phyloP scores from a whole-genome alignment of 2,797 vertebrate genomes.

The Arctocebus calabarensis region DNA sequence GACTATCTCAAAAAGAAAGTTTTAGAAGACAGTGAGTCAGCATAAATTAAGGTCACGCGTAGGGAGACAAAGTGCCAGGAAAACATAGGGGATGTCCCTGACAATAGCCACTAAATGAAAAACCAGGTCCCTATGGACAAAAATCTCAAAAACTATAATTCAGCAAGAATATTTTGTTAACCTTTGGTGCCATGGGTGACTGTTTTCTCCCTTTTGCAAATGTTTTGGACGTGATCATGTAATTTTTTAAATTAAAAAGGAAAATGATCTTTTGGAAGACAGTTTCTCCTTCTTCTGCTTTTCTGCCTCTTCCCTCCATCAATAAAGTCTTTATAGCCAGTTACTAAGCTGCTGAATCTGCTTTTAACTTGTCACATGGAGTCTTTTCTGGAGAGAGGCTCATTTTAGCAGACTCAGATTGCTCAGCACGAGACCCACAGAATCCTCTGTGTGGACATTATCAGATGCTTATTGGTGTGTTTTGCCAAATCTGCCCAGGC shows the following conservation, averaged over 20 bases:
- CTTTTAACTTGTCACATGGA: background rate
- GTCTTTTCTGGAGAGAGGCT: constrained; percentile 30
- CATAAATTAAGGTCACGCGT: background rate
- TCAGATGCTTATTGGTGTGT: constrained; percentile 33
- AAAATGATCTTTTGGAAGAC: constrained; percentile 30
- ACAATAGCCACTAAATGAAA: background rate
- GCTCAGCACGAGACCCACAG: background rate
- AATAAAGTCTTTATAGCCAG: background rate
- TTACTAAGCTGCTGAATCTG: constrained; percentile 38
- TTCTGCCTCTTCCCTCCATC: background rate
- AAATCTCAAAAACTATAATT: background rate
- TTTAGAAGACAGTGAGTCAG: background rate
- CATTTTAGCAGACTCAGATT: constrained; percentile 4
- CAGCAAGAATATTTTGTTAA: constrained; percentile 15
- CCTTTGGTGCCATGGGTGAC: background rate
- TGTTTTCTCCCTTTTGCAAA: background rate
- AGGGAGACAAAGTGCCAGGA: background rate
- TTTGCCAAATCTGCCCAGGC: constrained; percentile 50
- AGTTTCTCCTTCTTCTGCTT: background rate
- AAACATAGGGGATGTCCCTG: background rate
- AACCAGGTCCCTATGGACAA: background rate
- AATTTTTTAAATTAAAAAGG: background rate
- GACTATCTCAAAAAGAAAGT: background rate
- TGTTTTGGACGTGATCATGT: constrained; percentile 9
- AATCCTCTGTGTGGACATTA: constrained; percentile 48